Percentiles rank a stretch among this genome's conserved stretches.
phyloP scores from a whole-genome alignment of 2,888 invertebrate species.

The Oxycera nigricornis region DNA sequence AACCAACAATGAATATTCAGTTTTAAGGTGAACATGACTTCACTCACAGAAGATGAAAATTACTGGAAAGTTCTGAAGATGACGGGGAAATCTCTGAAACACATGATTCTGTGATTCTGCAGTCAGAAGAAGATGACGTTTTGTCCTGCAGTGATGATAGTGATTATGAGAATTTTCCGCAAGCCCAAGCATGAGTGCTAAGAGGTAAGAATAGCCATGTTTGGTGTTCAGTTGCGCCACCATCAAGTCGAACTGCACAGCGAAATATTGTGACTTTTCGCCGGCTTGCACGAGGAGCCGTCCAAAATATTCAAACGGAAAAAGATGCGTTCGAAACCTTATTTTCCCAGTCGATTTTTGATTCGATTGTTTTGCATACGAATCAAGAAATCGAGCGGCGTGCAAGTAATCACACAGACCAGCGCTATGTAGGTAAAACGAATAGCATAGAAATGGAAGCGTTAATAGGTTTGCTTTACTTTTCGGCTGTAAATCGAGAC shows the following conservation, averaged over 20 bases:
- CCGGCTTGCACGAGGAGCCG: constrained; percentile 10
- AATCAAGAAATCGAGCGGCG: neutral
- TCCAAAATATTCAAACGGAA: neutral
- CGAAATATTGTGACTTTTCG: constrained; percentile 4
- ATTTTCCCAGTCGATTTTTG: neutral
- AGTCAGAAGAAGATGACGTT: neutral
- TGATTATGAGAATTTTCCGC: neutral
- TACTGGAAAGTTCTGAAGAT: too few species aligned
- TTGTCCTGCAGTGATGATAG: neutral
- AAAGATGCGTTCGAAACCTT: neutral
- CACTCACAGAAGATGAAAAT: too few species aligned
- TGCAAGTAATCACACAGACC: neutral
- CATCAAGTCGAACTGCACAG: neutral
- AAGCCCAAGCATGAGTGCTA: neutral
- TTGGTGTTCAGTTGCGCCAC: neutral
- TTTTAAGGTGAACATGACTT: too few species aligned
- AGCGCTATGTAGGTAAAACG: neutral
- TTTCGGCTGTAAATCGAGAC: constrained; percentile 1
- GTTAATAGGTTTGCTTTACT: neutral
- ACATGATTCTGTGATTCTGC: neutral
- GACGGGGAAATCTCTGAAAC: neutral
- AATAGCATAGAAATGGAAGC: neutral
- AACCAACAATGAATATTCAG: too few species aligned
- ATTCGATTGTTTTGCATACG: constrained; percentile 12
- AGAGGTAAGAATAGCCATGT: neutral